Percentiles rank a stretch among this genome's conserved stretches.
These are phyloP conservation scores for Clavelina lepadiformis DNA, from an alignment of 23 tunicate genomes.

Conservation along the genomic window DNA sequence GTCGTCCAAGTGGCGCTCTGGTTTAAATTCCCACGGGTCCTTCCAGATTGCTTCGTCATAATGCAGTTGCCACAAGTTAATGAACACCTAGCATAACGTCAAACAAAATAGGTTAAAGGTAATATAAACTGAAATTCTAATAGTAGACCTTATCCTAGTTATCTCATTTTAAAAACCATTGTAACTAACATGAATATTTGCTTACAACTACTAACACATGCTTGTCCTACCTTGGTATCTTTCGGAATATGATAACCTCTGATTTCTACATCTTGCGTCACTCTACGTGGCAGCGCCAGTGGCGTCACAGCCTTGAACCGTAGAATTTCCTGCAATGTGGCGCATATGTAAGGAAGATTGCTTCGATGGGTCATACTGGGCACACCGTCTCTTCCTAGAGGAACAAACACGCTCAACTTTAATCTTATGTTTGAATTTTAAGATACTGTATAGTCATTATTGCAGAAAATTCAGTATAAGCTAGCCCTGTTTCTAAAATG, in stretches of 20 bases:
- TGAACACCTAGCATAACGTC: background rate
- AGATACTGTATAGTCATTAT: no score
- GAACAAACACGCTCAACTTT: no score
- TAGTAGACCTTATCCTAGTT: no score
- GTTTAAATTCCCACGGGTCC: background rate
- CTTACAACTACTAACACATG: no score
- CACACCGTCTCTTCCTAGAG: constrained; percentile 9
- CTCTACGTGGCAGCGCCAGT: background rate
- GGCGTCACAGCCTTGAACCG: constrained; percentile 3
- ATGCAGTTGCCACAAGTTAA: constrained; percentile 6
- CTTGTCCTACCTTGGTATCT: constrained; percentile 13
- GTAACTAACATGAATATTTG: no score
- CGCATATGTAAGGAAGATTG: constrained; percentile 7
- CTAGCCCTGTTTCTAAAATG: no score
- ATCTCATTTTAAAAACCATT: no score
- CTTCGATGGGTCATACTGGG: constrained; percentile 5
- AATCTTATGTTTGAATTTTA: no score
- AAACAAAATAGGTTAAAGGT: no score
- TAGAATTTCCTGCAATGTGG: constrained; percentile 1
- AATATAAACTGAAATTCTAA: no score
- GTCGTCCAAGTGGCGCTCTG: constrained; percentile 9
- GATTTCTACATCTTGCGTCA: background rate
- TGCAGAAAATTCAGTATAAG: no score
- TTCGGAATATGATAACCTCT: constrained; percentile 8
- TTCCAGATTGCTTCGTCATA: constrained; percentile 13